Evolutionary conservation across 2,888 invertebrate species (phyloP).

Genomic region (Tipula helvola): DNA sequence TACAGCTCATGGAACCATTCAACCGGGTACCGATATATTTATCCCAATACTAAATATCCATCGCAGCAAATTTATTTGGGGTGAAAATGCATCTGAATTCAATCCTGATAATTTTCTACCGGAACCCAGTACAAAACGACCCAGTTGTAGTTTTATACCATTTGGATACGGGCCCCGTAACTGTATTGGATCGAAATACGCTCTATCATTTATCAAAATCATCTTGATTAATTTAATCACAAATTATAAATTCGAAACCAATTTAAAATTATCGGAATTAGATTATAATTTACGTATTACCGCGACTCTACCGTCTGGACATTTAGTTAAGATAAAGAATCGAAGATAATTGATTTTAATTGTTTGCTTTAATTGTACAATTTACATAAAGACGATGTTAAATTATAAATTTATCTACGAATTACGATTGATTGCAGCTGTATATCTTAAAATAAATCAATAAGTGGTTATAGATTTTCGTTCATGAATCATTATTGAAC

Average conservation of each 20-base stretch:
- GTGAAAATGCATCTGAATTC: background rate
- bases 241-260: background rate
- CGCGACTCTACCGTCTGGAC: background rate
- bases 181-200: background rate
- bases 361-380: background rate
- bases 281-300: background rate
- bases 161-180: background rate
- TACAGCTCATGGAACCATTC: background rate
- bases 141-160: background rate
- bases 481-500: background rate
- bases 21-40: background rate
- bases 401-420: background rate
- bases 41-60: background rate
- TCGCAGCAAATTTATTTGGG: background rate
- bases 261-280: background rate
- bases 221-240: background rate
- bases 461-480: background rate
- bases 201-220: background rate
- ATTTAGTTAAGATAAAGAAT: background rate
- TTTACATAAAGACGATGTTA: too few relatives aligned
- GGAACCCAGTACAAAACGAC: background rate
- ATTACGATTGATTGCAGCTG: background rate
- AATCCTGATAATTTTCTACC: background rate
- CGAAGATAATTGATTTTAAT: background rate
- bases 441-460: background rate